Percentiles rank a stretch among this genome's conserved stretches.
These are phyloP conservation scores for Tetragonisca angustula DNA, from an alignment of 2,888 invertebrate genomes.

Conservation along the genomic window DNA sequence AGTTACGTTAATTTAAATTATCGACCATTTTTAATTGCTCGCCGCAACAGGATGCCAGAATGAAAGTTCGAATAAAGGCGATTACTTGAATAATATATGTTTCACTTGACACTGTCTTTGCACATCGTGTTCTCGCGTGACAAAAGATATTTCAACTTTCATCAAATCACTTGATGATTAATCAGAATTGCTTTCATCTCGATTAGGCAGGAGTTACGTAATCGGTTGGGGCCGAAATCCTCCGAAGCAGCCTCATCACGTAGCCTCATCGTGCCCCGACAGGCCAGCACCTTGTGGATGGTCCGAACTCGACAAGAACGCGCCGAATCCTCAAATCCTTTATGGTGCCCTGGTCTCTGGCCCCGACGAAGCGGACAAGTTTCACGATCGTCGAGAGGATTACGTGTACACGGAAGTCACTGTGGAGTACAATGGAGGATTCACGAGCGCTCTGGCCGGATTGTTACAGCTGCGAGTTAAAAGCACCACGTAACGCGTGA, in stretches of 20 bases:
- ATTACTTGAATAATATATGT: too few species aligned
- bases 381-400: conserved; percentile 85
- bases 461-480: conserved; percentile 81
- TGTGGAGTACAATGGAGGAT: conserved; percentile 86
- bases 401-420: conserved; percentile 86
- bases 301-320: conserved; percentile 83
- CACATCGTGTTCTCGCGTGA: too few species aligned
- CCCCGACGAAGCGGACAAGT: conserved; percentile 85
- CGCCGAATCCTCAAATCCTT: conserved; percentile 85
- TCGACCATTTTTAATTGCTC: too few species aligned
- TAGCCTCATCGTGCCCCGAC: conserved; percentile 86
- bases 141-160: too few species aligned
- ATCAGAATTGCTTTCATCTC: background rate
- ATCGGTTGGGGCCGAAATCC: conserved; percentile 86
- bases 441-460: conserved; percentile 85
- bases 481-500: conserved; percentile 19
- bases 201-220: conserved; percentile 85
- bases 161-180: too few species aligned
- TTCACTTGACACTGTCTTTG: too few species aligned
- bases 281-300: conserved; percentile 85
- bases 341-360: conserved; percentile 87
- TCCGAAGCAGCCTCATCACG: conserved; percentile 85
- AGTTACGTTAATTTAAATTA: too few species aligned
- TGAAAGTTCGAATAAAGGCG: too few species aligned
- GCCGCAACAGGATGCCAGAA: too few species aligned